Evolutionary conservation across 2,888 invertebrate species (phyloP).

Genomic region (Apoda limacodes): DNA sequence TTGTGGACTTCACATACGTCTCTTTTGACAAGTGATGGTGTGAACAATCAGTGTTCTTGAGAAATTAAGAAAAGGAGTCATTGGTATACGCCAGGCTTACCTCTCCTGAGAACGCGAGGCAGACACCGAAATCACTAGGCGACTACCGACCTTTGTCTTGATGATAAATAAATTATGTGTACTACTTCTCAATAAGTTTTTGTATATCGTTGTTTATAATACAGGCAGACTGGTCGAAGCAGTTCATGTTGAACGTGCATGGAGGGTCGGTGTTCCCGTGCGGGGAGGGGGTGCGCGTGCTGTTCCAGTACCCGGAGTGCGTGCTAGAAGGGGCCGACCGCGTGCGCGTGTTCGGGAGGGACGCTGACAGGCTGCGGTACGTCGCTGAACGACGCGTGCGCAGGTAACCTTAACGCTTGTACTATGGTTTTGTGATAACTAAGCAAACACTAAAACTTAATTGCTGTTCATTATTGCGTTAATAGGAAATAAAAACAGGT

Average conservation of each 20-base stretch:
- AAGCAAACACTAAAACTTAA: not conserved
- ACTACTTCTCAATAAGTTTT: too few species aligned
- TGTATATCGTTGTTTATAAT: too few species aligned
- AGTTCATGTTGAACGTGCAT: slow-evolving; percentile 87
- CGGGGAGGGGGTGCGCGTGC: slow-evolving; percentile 81
- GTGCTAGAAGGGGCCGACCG: slow-evolving; percentile 81
- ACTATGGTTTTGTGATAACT: too few species aligned
- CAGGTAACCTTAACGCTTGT: slow-evolving; percentile 41
- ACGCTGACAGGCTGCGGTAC: slow-evolving; percentile 60
- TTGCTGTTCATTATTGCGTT: not conserved
- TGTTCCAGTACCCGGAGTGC: slow-evolving; percentile 88
- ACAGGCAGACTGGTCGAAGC: slow-evolving; percentile 86
- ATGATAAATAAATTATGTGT: too few species aligned
- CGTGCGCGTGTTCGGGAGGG: slow-evolving; percentile 82
- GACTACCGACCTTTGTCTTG: too few species aligned
- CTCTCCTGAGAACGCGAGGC: too few species aligned
- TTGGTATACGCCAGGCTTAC: too few species aligned
- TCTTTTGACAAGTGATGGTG: too few species aligned
- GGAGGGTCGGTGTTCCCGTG: slow-evolving; percentile 87
- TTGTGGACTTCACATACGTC: too few species aligned
- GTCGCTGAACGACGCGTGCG: slow-evolving; percentile 53
- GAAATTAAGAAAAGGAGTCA: too few species aligned
- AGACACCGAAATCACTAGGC: too few species aligned
- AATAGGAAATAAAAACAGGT: not conserved
- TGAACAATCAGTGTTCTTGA: too few species aligned